phyloP scores from a whole-genome alignment of 1,140 invertebrate species.

The Scaptomyza pallida region DNA sequence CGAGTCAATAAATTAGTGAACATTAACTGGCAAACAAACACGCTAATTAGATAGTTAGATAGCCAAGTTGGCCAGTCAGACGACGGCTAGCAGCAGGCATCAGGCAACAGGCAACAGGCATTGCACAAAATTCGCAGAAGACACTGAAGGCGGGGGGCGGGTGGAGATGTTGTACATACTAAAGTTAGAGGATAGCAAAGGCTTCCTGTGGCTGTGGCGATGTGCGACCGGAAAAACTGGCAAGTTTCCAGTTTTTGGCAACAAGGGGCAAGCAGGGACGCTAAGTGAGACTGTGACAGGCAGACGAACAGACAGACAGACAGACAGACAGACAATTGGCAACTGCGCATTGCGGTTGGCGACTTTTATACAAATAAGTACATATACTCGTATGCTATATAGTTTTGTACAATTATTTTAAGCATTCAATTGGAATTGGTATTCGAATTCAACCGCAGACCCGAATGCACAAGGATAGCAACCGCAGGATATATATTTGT shows the following conservation, averaged over 20 bases:
- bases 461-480: constrained; percentile 24
- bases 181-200: constrained; percentile 9
- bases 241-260: constrained; percentile 22
- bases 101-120: too few species aligned
- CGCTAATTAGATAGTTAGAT: constrained; percentile 63
- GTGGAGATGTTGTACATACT: too few species aligned
- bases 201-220: constrained; percentile 26
- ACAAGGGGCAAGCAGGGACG: neutral
- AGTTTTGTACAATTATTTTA: constrained; percentile 77
- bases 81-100: constrained; percentile 6
- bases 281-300: neutral
- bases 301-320: neutral
- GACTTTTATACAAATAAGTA: constrained; percentile 53
- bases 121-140: constrained; percentile 28
- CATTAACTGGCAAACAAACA: constrained; percentile 65
- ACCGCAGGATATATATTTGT: constrained; percentile 59
- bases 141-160: neutral
- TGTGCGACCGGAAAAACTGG: constrained; percentile 70
- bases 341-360: constrained; percentile 80
- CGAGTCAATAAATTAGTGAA: constrained; percentile 46
- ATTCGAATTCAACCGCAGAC: constrained; percentile 68
- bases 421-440: constrained; percentile 77
- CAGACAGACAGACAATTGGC: constrained; percentile 21
- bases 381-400: neutral
- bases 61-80: constrained; percentile 36